Evolutionary conservation across 2,797 vertebrate genomes (phyloP).

Genomic region (Sebastes cheni): DNA sequence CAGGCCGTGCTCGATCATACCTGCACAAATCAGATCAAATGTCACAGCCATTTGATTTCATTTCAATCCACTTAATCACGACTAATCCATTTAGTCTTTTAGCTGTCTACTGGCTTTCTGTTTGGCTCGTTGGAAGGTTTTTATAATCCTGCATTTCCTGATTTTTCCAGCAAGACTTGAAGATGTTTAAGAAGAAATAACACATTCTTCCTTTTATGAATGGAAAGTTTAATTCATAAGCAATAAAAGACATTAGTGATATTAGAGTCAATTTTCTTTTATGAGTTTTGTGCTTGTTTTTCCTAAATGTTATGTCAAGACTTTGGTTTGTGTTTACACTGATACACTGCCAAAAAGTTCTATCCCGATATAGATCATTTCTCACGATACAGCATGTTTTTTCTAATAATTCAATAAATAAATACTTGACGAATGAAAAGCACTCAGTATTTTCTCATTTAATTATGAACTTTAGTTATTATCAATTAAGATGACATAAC

Average conservation of each 20-base stretch:
- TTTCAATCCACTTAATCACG: background rate
- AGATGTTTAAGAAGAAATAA: background rate
- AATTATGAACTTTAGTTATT: too few relatives aligned
- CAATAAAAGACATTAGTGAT: background rate
- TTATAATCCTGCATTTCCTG: background rate
- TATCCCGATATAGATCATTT: too few relatives aligned
- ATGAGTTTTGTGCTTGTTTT: background rate
- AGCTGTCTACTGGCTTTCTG: background rate
- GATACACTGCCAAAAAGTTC: background rate
- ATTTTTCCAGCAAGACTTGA: background rate
- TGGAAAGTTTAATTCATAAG: background rate
- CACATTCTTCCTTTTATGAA: background rate
- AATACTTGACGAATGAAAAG: too few relatives aligned
- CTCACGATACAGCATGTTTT: too few relatives aligned
- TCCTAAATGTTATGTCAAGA: too few relatives aligned
- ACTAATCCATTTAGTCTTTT: background rate
- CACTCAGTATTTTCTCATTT: too few relatives aligned
- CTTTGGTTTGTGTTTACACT: background rate
- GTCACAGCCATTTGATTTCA: background rate
- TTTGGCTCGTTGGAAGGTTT: background rate
- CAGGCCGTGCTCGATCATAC: conserved; percentile 95
- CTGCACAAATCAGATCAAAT: conserved; percentile 62
- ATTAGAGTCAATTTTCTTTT: background rate
- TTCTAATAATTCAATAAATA: too few relatives aligned
- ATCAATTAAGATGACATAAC: too few relatives aligned